Percentiles rank a stretch among this genome's conserved stretches.
These are phyloP conservation scores for Pardosa pseudoannulata DNA, from an alignment of 2,888 invertebrate species.

Conservation along the genomic window DNA sequence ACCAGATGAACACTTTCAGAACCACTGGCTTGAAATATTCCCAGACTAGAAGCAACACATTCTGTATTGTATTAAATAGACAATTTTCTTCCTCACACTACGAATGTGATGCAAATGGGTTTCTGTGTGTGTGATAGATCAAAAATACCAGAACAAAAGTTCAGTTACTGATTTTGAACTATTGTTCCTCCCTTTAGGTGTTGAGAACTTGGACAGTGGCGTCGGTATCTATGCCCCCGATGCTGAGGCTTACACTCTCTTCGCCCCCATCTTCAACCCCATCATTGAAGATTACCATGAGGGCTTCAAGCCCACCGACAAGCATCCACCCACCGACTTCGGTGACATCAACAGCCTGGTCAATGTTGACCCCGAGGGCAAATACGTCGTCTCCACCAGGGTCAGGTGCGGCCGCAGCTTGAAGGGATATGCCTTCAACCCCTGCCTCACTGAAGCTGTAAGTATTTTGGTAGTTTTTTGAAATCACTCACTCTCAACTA, in stretches of 20 bases:
- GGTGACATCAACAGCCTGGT: conserved; percentile 93
- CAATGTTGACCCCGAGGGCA: conserved; percentile 88
- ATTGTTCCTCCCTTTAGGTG: conserved; percentile 82
- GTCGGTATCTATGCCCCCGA: conserved; percentile 98
- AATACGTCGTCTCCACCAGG: conserved; percentile 95
- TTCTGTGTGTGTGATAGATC: too few relatives aligned
- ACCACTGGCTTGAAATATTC: too few relatives aligned
- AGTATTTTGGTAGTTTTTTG: too few relatives aligned
- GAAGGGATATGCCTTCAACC: conserved; percentile 96
- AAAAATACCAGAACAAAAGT: too few relatives aligned
- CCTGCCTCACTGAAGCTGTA: conserved; percentile 92
- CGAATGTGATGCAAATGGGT: too few relatives aligned
- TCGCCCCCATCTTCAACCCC: conserved; percentile 95
- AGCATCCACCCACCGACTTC: conserved; percentile 95
- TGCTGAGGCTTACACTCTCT: conserved; percentile 94
- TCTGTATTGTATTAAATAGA: too few relatives aligned
- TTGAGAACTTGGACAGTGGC: conserved; percentile 97
- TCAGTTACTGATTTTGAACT: too few relatives aligned
- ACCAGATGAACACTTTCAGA: too few relatives aligned
- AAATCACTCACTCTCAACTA: too few relatives aligned
- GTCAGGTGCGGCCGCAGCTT: conserved; percentile 95
- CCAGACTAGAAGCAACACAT: too few relatives aligned
- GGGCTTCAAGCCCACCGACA: conserved; percentile 95
- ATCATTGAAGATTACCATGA: conserved; percentile 98
- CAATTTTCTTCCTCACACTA: too few relatives aligned